A percentile compares a stretch with the other conserved stretches of the same genome.
These are phyloP conservation scores for Apocrypta bakeri DNA, from an alignment of 1,140 invertebrate genomes.

Conservation along the genomic window DNA sequence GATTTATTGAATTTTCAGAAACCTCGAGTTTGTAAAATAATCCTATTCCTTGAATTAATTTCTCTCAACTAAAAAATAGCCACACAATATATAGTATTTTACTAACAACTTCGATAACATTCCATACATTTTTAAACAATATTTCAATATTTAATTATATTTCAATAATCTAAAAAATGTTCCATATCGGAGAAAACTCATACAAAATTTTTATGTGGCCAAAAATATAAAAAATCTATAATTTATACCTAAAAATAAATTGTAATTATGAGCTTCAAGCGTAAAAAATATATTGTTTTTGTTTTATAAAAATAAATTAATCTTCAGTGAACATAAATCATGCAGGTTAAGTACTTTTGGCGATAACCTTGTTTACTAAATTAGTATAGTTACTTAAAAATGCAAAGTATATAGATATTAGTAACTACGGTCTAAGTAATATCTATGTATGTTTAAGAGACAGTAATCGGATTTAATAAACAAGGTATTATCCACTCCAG, in stretches of 20 bases:
- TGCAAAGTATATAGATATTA: not conserved
- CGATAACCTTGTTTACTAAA: not conserved
- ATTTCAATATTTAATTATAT: not conserved
- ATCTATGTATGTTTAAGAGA: not conserved
- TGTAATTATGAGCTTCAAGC: not conserved
- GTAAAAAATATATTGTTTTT: not conserved
- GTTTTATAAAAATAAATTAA: not conserved
- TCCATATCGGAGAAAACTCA: conserved; percentile 9
- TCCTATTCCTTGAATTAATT: conserved; percentile 46
- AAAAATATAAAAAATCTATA: not conserved
- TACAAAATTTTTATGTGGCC: conserved; percentile 43
- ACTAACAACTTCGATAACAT: not conserved
- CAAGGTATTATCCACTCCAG: too few species aligned
- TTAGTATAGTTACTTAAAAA: not conserved
- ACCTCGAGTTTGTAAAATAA: conserved; percentile 25
- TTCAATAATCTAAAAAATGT: not conserved
- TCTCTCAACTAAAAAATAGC: conserved; percentile 41
- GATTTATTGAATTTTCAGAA: conserved; percentile 11
- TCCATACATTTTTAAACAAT: not conserved
- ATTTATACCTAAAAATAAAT: not conserved
- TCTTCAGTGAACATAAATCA: not conserved
- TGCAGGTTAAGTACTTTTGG: not conserved
- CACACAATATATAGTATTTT: conserved; percentile 8
- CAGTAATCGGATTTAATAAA: not conserved
- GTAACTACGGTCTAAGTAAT: not conserved